Base-by-base conservation (phyloP, 2,113 vertebrate species). In the Pterocles burchelli region DNA sequence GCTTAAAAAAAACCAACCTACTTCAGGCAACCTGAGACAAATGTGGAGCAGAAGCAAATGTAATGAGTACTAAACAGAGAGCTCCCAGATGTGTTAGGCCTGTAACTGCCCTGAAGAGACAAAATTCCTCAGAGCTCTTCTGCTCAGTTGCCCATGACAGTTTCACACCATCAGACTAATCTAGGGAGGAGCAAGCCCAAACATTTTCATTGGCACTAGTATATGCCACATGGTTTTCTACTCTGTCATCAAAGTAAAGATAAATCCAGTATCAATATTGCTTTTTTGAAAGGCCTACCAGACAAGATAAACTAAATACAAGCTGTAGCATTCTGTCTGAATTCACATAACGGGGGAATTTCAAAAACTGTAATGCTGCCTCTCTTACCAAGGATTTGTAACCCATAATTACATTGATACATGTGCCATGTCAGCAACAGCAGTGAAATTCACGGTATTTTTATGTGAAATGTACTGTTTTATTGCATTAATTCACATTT, bases 401-500 rank as follows among this genome's bases (percentile, higher is more conserved):
- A 95, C 86, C 93, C 87, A 90, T 98, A 98, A 98, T 98, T 98
- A 98, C 84, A 96, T 97, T 98, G 98, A 98, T 98, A 81, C 97
- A 98, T 98, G 97, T 96, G 90, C 87, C 80, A 65, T 97, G 97
- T 98, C 98, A 98, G 95, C 96, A 97, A 96, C 75, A 97, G 97
- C 96, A 98, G 94, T 98, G 98, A 97, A 98, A 98, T 98, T 98
- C 97, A 97, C 93, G 74, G 97, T 97, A 96, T 97, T 98, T 97
- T 98, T 98, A 98, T 98, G 96, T 97, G 98, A 98, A 98, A 98
- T 98, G 96, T 95, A 97, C 97, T 98, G 97, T 95, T 98, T 98
- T 98, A 98, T 98, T 97, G 92, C 97, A 98, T 98, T 98, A 98
- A 98, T 98, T 98, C 98, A 98, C 97, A 97, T 98, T 98, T 98